Evolutionary conservation across 2,113 vertebrate species (phyloP), one percentile per base, ranked within the genome.

Genomic region (Dromiciops gliroides): DNA sequence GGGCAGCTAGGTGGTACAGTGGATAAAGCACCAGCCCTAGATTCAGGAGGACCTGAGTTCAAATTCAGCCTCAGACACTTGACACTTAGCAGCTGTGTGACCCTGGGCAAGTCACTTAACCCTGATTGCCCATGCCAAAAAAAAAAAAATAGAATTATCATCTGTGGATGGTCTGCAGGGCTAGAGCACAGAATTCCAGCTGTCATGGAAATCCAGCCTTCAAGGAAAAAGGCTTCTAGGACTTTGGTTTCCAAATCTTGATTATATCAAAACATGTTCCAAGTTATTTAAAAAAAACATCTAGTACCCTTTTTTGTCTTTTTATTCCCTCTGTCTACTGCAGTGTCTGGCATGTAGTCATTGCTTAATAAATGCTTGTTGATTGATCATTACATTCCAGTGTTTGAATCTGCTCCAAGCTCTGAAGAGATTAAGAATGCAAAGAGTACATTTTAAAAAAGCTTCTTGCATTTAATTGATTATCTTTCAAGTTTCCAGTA

Each of bases 381-480:
- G n/a, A 75, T n/a, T 75, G n/a, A 75, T n/a, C 44, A n/a, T n/a
- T 24, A 16, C n/a, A 75, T 91, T 95, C 93, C 23, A 51, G 24
- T 95, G 22, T 94, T 90, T 92, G 23, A 2, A 14, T 88, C 50
- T 91, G 11, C 90, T 96, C 52, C 26, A 91, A 94, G 53, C 19
- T 44, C 89, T 93, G 10, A 51, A 28, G 56, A 96, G 89, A 3
- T 31, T 92, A 83, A 90, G 56, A n/a, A 47, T 48, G 8, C 23
- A 51, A 56, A 67, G 24, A 31, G 19, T 75, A 1, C 5, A 37
- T 75, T 75, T 75, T n/a, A 16, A n/a, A 75, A 75, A 67, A 44
- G 16, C 19, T 75, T 75, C 37, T 75, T 44, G 16, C 31, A 75
- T 75, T 44, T 22, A 44, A n/a, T 3, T 75, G 37, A 5, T 2